phyloP scores from a whole-genome alignment of 2,888 invertebrate genomes.

The Calephelis perditalis region DNA sequence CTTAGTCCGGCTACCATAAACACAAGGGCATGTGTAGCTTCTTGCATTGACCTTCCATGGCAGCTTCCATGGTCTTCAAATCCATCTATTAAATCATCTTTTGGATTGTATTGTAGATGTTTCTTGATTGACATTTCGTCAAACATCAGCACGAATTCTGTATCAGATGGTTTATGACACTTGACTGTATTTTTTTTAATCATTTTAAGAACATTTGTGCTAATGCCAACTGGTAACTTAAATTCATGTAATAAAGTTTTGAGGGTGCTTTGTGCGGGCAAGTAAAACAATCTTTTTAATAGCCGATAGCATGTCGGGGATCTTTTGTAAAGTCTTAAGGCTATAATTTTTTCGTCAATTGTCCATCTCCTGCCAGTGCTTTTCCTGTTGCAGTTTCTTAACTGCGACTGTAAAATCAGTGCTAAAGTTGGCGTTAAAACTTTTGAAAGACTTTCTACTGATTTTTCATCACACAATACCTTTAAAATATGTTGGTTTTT shows the following conservation, averaged over 20 bases:
- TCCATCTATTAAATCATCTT: not conserved
- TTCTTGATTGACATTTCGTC: conserved; percentile 9
- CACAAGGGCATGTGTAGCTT: conserved; percentile 4
- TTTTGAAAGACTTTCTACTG: not conserved
- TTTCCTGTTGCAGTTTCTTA: conserved; percentile 4
- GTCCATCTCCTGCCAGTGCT: conserved; percentile 6
- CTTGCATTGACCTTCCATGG: not conserved
- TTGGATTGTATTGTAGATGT: not conserved
- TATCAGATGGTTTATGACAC: not conserved
- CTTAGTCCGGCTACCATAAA: conserved; percentile 4
- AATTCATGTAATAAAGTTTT: conserved; percentile 3
- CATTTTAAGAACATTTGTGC: not conserved
- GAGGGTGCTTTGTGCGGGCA: conserved; percentile 4
- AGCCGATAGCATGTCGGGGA: conserved; percentile 9
- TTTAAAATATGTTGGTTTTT: conserved; percentile 3
- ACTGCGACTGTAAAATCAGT: conserved; percentile 2
- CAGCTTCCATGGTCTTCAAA: conserved; percentile 5
- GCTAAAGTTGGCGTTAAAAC: conserved; percentile 4
- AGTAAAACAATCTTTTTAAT: conserved; percentile 3
- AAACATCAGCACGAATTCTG: conserved; percentile 7
- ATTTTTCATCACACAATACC: not conserved
- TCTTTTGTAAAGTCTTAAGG: conserved; percentile 7
- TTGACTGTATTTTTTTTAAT: not conserved
- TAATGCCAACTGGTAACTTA: not conserved
- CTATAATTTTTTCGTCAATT: conserved; percentile 9